phyloP scores from a whole-genome alignment of 2,113 vertebrate genomes.

The Chloroceryle aenea region DNA sequence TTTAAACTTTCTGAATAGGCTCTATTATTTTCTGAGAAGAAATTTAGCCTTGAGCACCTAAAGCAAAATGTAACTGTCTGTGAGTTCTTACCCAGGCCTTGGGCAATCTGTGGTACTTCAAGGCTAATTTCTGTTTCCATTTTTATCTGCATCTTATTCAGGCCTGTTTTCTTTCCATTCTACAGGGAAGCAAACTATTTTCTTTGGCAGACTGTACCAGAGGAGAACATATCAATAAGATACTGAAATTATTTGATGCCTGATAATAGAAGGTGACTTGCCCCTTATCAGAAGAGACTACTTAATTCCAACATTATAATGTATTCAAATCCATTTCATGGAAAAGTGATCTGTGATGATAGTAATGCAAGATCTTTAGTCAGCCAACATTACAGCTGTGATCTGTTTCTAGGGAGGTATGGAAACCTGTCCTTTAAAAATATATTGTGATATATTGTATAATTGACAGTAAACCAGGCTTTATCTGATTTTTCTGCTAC shows the following conservation, averaged over 20 bases:
- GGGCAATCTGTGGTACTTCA: not conserved
- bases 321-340: not conserved
- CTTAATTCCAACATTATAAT: slow-evolving; percentile 16
- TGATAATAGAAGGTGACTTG: slow-evolving; percentile 31
- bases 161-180: not conserved
- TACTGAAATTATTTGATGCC: slow-evolving; percentile 14
- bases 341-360: not conserved
- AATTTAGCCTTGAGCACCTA: not conserved
- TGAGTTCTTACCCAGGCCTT: not conserved
- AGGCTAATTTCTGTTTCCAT: slow-evolving; percentile 18
- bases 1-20: not conserved
- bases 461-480: not conserved
- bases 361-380: not conserved
- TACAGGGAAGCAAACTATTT: not conserved
- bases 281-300: not conserved
- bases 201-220: not conserved
- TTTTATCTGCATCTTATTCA: slow-evolving; percentile 23
- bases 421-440: slow-evolving; percentile 19
- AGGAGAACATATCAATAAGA: slow-evolving; percentile 9
- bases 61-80: not conserved
- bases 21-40: not conserved
- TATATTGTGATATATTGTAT: not conserved
- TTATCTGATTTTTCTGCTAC: slow-evolving; percentile 9
- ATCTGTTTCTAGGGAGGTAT: not conserved
- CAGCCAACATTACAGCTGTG: not conserved